Percentiles rank a stretch among this genome's conserved stretches.
Conservation (phyloP, 2,888 invertebrate genomes). For the Diarsia rubi region DNA sequence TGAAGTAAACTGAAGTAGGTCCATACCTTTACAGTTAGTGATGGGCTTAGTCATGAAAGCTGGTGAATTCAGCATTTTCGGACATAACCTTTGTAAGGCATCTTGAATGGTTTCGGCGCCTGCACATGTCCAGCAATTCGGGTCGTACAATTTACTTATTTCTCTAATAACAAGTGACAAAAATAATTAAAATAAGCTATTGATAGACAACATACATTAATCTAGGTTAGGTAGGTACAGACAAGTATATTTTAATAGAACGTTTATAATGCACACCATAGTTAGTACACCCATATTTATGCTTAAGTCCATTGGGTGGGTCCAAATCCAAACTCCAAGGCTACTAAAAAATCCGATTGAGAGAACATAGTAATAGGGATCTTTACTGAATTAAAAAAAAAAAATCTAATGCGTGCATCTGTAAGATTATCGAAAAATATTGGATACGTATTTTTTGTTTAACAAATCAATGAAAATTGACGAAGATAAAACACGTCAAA, state of each 20-base stretch:
- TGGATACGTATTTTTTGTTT: too few species aligned
- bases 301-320: background rate
- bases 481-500: too few species aligned
- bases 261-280: background rate
- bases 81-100: conserved; percentile 89
- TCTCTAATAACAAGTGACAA: conserved; percentile 28
- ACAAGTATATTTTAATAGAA: background rate
- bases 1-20: background rate
- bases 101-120: conserved; percentile 92
- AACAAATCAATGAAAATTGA: too few species aligned
- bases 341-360: background rate
- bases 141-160: conserved; percentile 80
- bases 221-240: background rate
- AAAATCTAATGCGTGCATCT: too few species aligned
- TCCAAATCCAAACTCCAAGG: background rate
- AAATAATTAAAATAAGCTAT: background rate
- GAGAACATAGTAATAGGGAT: too few species aligned
- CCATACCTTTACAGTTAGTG: conserved; percentile 35
- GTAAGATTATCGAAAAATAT: too few species aligned
- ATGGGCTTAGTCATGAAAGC: background rate
- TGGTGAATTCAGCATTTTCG: background rate
- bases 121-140: conserved; percentile 90
- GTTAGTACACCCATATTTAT: background rate
- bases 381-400: too few species aligned
- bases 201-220: background rate